phyloP scores from a whole-genome alignment of 2,888 invertebrate species.

The Ormyrus labotus region DNA sequence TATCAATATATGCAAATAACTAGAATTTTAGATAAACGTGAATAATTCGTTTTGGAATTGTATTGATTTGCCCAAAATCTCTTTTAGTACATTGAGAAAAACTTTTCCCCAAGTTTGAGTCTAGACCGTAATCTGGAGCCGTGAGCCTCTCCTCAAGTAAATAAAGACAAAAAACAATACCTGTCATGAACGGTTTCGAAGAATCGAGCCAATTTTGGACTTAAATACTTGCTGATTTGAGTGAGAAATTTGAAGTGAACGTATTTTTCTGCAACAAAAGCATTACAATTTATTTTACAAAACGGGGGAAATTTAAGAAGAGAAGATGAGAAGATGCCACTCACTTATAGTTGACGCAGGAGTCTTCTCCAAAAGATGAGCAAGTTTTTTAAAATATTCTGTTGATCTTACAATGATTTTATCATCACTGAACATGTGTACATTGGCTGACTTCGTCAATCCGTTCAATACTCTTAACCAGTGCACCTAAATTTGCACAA shows the following conservation, averaged over 20 bases:
- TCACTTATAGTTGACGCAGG: conserved; percentile 41
- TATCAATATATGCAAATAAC: too few relatives aligned
- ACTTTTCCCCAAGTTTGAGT: too few relatives aligned
- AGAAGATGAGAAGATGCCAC: background rate
- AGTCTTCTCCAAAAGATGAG: conserved; percentile 37
- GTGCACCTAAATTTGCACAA: conserved; percentile 30
- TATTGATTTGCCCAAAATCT: too few relatives aligned
- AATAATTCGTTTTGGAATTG: too few relatives aligned
- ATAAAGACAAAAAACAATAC: background rate
- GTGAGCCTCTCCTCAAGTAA: background rate
- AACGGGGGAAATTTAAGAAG: too few relatives aligned
- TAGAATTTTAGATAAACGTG: too few relatives aligned
- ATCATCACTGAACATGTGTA: conserved; percentile 1
- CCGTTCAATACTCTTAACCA: conserved; percentile 41
- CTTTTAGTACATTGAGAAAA: too few relatives aligned
- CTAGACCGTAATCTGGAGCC: too few relatives aligned
- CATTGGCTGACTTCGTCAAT: conserved; percentile 12
- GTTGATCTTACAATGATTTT: conserved; percentile 38
- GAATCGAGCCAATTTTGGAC: conserved; percentile 36
- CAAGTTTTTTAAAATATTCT: conserved; percentile 43
- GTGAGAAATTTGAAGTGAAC: conserved; percentile 52
- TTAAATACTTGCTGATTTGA: conserved; percentile 50
- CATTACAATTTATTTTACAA: too few relatives aligned
- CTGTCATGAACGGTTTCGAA: conserved; percentile 48
- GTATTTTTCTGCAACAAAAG: conserved; percentile 38